A percentile compares a stretch with the other conserved stretches of the same genome.
These are phyloP conservation scores for Ochlodes sylvanus DNA, from an alignment of 2,888 invertebrate species.

Conservation along the genomic window DNA sequence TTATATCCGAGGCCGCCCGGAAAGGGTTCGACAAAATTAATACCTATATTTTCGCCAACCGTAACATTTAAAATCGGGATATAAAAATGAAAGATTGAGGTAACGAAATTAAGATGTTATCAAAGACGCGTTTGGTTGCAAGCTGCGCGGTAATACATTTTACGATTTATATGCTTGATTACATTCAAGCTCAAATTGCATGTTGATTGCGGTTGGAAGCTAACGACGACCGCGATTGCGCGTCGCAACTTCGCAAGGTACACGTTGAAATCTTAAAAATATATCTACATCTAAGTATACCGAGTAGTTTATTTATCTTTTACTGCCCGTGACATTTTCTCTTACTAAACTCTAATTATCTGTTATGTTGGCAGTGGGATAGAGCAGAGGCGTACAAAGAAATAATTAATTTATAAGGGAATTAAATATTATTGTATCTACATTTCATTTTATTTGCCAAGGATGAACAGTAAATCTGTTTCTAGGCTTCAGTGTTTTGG, in stretches of 20 bases:
- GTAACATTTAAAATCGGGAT: slow-evolving; percentile 22
- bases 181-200: slow-evolving; percentile 30
- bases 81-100: slow-evolving; percentile 21
- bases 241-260: neutral
- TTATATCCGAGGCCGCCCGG: neutral
- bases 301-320: neutral
- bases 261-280: slow-evolving; percentile 18
- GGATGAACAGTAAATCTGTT: too few relatives aligned
- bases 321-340: neutral
- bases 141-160: slow-evolving; percentile 23
- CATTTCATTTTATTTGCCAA: too few relatives aligned
- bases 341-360: neutral
- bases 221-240: slow-evolving; percentile 10
- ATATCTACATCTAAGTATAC: neutral
- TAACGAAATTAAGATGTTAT: slow-evolving; percentile 29
- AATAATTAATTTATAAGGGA: too few relatives aligned
- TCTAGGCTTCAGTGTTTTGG: too few relatives aligned
- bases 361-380: too few relatives aligned
- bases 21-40: slow-evolving; percentile 29
- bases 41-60: slow-evolving; percentile 25
- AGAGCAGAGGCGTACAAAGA: too few relatives aligned
- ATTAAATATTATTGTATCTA: too few relatives aligned
- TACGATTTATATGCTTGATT: slow-evolving; percentile 35
- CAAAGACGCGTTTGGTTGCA: slow-evolving; percentile 14
- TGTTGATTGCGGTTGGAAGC: slow-evolving; percentile 29